Base-by-base conservation (phyloP, 2,113 vertebrate genomes). In the Tympanuchus pallidicinctus region DNA sequence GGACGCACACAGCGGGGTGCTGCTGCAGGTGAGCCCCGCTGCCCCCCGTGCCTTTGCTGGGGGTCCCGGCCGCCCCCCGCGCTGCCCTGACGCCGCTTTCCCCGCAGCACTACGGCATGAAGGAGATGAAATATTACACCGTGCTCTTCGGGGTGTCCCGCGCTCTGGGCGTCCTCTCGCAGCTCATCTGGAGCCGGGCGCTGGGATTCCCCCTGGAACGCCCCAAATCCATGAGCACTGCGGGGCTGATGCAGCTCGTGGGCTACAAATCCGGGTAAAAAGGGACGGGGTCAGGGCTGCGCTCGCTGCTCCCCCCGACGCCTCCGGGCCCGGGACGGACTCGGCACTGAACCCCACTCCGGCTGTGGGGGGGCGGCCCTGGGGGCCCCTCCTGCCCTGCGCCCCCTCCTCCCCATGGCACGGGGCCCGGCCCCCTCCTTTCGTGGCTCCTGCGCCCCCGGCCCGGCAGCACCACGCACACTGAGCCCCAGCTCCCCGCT, bases 101-200 rank as follows among this genome's bases (percentile, higher is more conserved):
- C 47, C 67, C 84, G 8, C 98, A 99, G 99, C 99, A 99, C 95
- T 99, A 99, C 2, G 98, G 98, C 42, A 99, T 99, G 99, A 99
- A 98, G 22, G 99, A 99, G 97, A 99, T 99, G 99, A 99, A 99
- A 87, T 99, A 99, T 97, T 99, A 99, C 98, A 99, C 99, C 1
- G 99, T 99, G 94, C 98, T 99, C 52, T 99, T 99, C 1, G 99
- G 99, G 2, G 99, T 99, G 43, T 99, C 99, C 14, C 98, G 99
- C 14, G 99, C 99, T 2, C 98, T 99, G 47, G 99, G 99, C 0
- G 98, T 99, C 10, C 97, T 99, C 32, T 97, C 99, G 11, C 99
- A 99, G 97, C 98, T 99, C 90, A 98, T 99, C 96, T 99, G 99
- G 99, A 99, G 99, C 97, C 96, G 99, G 93, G 99, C 99, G 0